phyloP scores from a whole-genome alignment of 2,888 invertebrate species.

The Cheilosia vulpina region DNA sequence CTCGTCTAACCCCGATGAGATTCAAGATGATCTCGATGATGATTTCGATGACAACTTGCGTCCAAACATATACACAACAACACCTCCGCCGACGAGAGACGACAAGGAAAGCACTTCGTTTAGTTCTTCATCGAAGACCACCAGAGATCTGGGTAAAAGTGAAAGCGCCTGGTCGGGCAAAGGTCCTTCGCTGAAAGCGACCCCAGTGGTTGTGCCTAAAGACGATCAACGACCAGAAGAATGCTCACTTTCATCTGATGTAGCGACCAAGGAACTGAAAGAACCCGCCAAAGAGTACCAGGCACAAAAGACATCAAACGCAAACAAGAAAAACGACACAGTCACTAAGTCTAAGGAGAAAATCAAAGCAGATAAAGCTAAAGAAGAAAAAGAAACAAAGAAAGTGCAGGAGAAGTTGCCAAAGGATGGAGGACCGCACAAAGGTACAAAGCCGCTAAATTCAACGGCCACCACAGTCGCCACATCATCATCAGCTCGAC shows the following conservation, averaged over 20 bases:
- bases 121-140: slow-evolving; percentile 82
- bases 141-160: slow-evolving; percentile 81
- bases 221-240: slow-evolving; percentile 76
- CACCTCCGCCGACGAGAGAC: slow-evolving; percentile 82
- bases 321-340: slow-evolving; percentile 51
- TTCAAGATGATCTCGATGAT: slow-evolving; percentile 83
- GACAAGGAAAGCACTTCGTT: slow-evolving; percentile 83
- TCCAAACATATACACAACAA: slow-evolving; percentile 80
- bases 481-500: slow-evolving; percentile 39
- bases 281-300: slow-evolving; percentile 61
- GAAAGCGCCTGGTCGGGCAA: slow-evolving; percentile 83
- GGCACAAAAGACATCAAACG: slow-evolving; percentile 32
- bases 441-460: slow-evolving; percentile 78
- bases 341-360: slow-evolving; percentile 52
- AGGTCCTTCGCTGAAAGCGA: slow-evolving; percentile 83
- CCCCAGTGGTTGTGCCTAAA: slow-evolving; percentile 80
- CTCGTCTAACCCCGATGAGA: slow-evolving; percentile 84
- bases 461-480: slow-evolving; percentile 69
- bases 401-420: slow-evolving; percentile 59
- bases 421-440: slow-evolving; percentile 75
- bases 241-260: slow-evolving; percentile 58
- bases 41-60: slow-evolving; percentile 82
- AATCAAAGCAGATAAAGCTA: slow-evolving; percentile 74
- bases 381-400: slow-evolving; percentile 68
- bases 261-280: slow-evolving; percentile 52